These are phyloP conservation scores for Rhingia campestris DNA, from an alignment of 2,888 invertebrate genomes.

Conservation along the genomic window DNA sequence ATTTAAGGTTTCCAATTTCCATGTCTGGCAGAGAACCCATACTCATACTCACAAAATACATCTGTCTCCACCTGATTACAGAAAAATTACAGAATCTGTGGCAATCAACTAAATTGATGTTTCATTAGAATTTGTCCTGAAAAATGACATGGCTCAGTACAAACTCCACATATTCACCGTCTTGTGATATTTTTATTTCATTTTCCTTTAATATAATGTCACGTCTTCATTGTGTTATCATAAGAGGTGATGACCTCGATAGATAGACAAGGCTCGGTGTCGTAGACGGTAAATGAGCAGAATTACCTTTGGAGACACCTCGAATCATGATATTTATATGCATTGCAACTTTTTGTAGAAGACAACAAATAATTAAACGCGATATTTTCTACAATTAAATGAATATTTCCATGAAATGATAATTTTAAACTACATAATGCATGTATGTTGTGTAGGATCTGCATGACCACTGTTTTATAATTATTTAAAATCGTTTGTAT, in stretches of 20 bases:
- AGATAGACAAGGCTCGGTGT: constrained; percentile 25
- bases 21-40: no score
- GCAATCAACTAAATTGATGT: background rate
- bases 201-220: constrained; percentile 14
- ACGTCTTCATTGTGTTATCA: constrained; percentile 41
- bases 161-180: constrained; percentile 38
- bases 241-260: constrained; percentile 27
- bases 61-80: no score
- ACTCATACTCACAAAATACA: no score
- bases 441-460: no score
- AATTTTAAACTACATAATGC: no score
- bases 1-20: no score
- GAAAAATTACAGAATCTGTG: no score
- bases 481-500: background rate
- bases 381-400: no score
- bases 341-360: background rate
- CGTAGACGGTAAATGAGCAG: background rate
- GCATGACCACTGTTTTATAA: background rate
- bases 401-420: no score
- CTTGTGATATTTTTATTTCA: constrained; percentile 38
- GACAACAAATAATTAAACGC: no score
- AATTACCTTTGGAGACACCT: background rate
- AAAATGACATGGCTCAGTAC: constrained; percentile 44
- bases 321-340: no score
- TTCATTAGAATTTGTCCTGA: background rate